A percentile compares a stretch with the other conserved stretches of the same genome.
These are phyloP conservation scores for Neoascia interrupta DNA, from an alignment of 2,888 invertebrate species.

Conservation along the genomic window DNA sequence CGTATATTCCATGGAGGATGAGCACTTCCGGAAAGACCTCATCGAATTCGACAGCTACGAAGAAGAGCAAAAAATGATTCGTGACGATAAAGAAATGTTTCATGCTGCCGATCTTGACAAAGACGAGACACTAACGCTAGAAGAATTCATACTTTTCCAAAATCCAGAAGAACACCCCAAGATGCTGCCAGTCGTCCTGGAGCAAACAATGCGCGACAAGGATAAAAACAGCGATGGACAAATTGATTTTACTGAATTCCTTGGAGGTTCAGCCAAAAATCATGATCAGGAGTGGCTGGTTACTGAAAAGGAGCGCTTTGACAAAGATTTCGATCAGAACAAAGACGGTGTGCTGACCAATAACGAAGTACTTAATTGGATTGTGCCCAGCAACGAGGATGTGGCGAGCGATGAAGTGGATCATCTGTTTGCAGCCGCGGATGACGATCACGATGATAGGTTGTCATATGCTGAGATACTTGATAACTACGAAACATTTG, in stretches of 20 bases:
- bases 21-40: constrained; percentile 78
- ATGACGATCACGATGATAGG: constrained; percentile 90
- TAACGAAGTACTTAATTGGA: constrained; percentile 92
- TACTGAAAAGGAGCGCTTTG: constrained; percentile 90
- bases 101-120: constrained; percentile 90
- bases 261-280: constrained; percentile 81
- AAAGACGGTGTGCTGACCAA: constrained; percentile 89
- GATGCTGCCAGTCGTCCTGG: constrained; percentile 90
- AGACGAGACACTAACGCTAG: constrained; percentile 86
- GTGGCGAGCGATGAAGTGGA: constrained; percentile 94
- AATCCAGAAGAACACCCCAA: constrained; percentile 95
- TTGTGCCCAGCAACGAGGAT: constrained; percentile 93
- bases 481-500: constrained; percentile 92
- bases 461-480: constrained; percentile 91
- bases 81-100: constrained; percentile 93
- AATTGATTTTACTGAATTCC: constrained; percentile 86
- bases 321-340: constrained; percentile 91
- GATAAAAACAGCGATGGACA: constrained; percentile 91
- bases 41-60: constrained; percentile 81
- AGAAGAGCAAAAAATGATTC: constrained; percentile 83
- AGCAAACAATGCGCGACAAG: constrained; percentile 91
- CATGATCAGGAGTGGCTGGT: constrained; percentile 87
- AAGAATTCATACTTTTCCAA: constrained; percentile 93
- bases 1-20: constrained; percentile 88
- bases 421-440: constrained; percentile 92